Conservation (phyloP, 2,113 vertebrate species). For the Lonchura striata region DNA sequence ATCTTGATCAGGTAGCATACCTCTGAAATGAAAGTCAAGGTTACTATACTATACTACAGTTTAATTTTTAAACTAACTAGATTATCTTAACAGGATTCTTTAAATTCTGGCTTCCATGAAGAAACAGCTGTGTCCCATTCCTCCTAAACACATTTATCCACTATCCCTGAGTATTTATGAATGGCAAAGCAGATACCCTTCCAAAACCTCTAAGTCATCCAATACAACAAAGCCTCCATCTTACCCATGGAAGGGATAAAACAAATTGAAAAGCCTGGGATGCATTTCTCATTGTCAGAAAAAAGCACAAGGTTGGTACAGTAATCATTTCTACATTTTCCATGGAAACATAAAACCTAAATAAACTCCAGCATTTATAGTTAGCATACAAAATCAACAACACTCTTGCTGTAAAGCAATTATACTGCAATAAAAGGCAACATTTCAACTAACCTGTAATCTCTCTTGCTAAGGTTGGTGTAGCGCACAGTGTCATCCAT, state of each 20-base stretch:
- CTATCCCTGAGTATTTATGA: not conserved
- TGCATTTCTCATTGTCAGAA: not conserved
- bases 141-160: not conserved
- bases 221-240: not conserved
- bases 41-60: not conserved
- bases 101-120: not conserved
- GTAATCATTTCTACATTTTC: not conserved
- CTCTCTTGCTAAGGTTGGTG: slow-evolving; percentile 78
- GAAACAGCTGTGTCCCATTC: not conserved
- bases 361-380: not conserved
- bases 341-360: slow-evolving; percentile 15
- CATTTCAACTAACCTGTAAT: slow-evolving; percentile 84
- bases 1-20: not conserved
- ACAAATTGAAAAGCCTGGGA: not conserved
- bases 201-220: not conserved
- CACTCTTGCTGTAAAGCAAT: not conserved
- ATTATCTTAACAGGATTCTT: not conserved
- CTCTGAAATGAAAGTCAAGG: not conserved
- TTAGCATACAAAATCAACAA: not conserved
- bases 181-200: not conserved
- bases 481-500: slow-evolving; percentile 97
- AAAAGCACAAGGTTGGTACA: not conserved
- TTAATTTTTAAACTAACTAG: not conserved
- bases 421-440: not conserved
- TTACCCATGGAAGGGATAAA: not conserved